Percentiles rank a stretch among this genome's conserved stretches.
phyloP scores from a whole-genome alignment of 2,888 invertebrate species.

The Parelbella ahira region DNA sequence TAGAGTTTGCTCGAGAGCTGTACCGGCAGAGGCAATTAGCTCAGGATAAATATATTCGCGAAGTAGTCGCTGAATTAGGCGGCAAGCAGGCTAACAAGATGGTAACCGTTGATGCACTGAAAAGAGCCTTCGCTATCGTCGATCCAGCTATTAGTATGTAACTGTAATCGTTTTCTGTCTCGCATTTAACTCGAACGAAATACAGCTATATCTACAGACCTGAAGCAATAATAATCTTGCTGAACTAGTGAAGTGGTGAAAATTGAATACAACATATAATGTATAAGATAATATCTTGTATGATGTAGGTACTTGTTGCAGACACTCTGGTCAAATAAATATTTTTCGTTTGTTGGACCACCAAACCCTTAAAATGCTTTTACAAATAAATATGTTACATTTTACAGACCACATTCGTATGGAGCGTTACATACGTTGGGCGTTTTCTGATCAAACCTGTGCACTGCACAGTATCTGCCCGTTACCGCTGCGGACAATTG shows the following conservation, averaged over 20 bases:
- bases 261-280: too few species aligned
- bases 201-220: too few species aligned
- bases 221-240: too few species aligned
- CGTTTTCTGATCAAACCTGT: slow-evolving; percentile 51
- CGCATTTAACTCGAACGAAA: too few species aligned
- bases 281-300: too few species aligned
- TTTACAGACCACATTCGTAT: slow-evolving; percentile 67
- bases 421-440: slow-evolving; percentile 73
- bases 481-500: slow-evolving; percentile 51
- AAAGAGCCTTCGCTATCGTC: slow-evolving; percentile 63
- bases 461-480: slow-evolving; percentile 44
- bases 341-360: too few species aligned
- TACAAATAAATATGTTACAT: too few species aligned
- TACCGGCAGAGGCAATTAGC: slow-evolving; percentile 64
- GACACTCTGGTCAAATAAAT: too few species aligned
- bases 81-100: slow-evolving; percentile 40
- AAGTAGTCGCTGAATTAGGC: slow-evolving; percentile 58
- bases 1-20: slow-evolving; percentile 64
- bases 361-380: too few species aligned
- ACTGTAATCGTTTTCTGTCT: too few species aligned
- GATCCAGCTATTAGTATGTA: slow-evolving; percentile 61
- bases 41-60: slow-evolving; percentile 72
- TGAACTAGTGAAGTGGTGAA: too few species aligned
- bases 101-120: slow-evolving; percentile 54
- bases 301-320: too few species aligned